Base-by-base conservation (phyloP, 2,797 vertebrate genomes). In the Linurgus olivaceus region DNA sequence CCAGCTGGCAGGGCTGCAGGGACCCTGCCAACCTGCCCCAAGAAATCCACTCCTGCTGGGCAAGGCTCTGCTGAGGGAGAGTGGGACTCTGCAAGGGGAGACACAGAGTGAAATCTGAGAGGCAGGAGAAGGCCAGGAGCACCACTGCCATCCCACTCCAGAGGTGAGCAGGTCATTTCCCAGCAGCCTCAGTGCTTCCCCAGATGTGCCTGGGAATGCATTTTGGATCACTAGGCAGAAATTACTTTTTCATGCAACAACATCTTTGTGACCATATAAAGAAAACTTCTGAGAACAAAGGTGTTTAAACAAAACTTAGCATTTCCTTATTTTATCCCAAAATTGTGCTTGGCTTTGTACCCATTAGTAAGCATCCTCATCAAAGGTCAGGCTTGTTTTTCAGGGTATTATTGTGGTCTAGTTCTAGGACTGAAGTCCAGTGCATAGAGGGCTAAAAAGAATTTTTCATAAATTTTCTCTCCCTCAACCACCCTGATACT, bases 161-260 rank as follows among this genome's bases (percentile, higher is more conserved):
- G 59, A 76, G 10, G 15, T 25, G 54, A 75, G 11, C 0, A 0
- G 20, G 11, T 33, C 68, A 29, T 29, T 67, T 37, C 37, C 18
- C 10, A 21, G 33, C 51, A 82, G 51, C 38, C 19, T 59, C 5
- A 31, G 12, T 23, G 21, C 24, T 68, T 79, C 75, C 33, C 44
- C 61, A 40, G 19, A 47, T 35, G 21, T 74, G 37, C 33, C 68
- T 52, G 21, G n/a, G 18, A 63, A 28, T 33, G 26, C 7, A 14
- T 29, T 86, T 70, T 55, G 40, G 37, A 83, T 45, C 45, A 35
- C 38, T 31, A 26, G 17, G 11, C 17, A 62, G 28, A 76, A 85
- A 45, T 38, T 25, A 2, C 11, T 44, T 83, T 84, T 54, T 51
- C 8, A 45, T 26, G 15, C 1, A 6, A 31, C 9, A 70, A 9